phyloP scores from a whole-genome alignment of 1,140 invertebrate species.

The Melanaphis sacchari region DNA sequence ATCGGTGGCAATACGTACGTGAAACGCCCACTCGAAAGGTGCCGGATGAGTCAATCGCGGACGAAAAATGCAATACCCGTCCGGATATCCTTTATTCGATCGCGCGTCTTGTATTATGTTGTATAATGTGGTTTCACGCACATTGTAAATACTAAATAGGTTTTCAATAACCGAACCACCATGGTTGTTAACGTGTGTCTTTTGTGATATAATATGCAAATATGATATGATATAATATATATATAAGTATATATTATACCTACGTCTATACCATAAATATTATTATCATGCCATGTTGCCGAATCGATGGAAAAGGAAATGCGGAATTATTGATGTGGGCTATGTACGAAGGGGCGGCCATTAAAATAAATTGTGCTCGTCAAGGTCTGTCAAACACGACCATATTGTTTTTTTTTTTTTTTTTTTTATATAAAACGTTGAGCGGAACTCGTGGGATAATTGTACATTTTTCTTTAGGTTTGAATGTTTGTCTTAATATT shows the following conservation, averaged over 20 bases:
- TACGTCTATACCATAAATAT: background rate
- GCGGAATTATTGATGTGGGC: conserved; percentile 57
- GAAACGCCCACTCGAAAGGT: conserved; percentile 52
- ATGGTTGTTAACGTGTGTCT: background rate
- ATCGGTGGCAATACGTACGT: conserved; percentile 22
- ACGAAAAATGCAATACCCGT: conserved; percentile 42
- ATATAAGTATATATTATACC: background rate
- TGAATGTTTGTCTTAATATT: conserved; percentile 6
- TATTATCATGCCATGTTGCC: background rate
- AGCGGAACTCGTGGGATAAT: conserved; percentile 43
- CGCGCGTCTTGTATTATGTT: background rate
- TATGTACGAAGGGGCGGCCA: conserved; percentile 50
- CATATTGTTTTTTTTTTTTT: conserved; percentile 26
- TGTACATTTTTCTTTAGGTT: background rate
- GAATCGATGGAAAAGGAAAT: conserved; percentile 42
- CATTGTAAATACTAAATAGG: conserved; percentile 1
- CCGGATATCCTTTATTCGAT: conserved; percentile 48
- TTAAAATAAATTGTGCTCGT: conserved; percentile 56
- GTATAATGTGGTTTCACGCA: background rate
- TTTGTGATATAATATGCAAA: conserved; percentile 4
- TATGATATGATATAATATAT: background rate
- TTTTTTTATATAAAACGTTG: background rate
- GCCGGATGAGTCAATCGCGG: conserved; percentile 43
- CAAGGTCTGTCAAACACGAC: conserved; percentile 52
- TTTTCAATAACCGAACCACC: conserved; percentile 7